These are phyloP conservation scores for Leucoma salicis DNA, from an alignment of 2,888 invertebrate genomes.

Conservation along the genomic window DNA sequence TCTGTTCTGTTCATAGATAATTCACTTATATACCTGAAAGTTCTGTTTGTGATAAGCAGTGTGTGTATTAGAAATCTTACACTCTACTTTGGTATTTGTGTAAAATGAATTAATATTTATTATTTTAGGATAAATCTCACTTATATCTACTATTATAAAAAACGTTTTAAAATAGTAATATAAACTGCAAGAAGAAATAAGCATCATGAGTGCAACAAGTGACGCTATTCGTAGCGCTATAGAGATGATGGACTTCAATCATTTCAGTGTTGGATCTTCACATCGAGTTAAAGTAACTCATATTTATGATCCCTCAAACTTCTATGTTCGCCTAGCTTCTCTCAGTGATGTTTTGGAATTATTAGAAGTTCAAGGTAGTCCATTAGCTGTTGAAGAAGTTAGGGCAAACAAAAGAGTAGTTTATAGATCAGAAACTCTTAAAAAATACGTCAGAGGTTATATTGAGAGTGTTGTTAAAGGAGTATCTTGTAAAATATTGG, in stretches of 20 bases:
- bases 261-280: neutral
- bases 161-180: too few species aligned
- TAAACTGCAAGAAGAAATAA: too few species aligned
- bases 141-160: too few species aligned
- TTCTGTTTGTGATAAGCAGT: too few species aligned
- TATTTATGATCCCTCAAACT: conserved; percentile 21
- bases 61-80: too few species aligned
- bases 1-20: too few species aligned
- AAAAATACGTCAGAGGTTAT: conserved; percentile 17
- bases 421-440: conserved; percentile 14
- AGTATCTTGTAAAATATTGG: conserved; percentile 11
- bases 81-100: too few species aligned
- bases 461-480: conserved; percentile 1
- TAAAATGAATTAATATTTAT: too few species aligned
- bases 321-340: conserved; percentile 13
- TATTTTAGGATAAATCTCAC: too few species aligned
- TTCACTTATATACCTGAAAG: too few species aligned
- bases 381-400: conserved; percentile 2
- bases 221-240: neutral
- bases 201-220: neutral
- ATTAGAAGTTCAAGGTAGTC: conserved; percentile 13
- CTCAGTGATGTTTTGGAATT: neutral
- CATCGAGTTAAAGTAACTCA: conserved; percentile 20
- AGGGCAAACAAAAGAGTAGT: conserved; percentile 5
- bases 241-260: neutral